Evolutionary conservation across 2,797 vertebrate genomes (phyloP).

Genomic region (Columba guinea): DNA sequence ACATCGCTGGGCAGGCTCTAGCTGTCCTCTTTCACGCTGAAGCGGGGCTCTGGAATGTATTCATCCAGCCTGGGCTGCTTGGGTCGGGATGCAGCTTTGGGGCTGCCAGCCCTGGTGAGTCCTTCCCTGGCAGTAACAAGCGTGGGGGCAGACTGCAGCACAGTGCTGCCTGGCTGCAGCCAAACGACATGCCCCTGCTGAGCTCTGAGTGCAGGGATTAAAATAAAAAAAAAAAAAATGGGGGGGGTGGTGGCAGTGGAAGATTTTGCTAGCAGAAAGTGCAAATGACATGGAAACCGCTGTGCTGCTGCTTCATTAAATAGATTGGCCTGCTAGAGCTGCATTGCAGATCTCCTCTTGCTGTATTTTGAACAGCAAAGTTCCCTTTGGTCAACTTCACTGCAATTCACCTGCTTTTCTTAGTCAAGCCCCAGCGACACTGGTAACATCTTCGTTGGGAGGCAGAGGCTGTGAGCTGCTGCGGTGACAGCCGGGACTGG

Average conservation of each 20-base stretch:
- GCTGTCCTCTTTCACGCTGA: not conserved
- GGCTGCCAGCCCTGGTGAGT: accelerated
- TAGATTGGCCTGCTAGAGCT: not conserved
- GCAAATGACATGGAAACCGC: not conserved
- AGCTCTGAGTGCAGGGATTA: not conserved
- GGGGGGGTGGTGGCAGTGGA: no score
- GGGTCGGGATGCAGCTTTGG: accelerated
- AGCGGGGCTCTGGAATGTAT: not conserved
- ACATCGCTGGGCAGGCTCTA: accelerated
- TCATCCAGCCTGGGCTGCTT: not conserved
- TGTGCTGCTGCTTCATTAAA: not conserved
- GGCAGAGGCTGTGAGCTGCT: not conserved
- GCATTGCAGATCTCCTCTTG: not conserved
- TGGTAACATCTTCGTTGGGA: not conserved
- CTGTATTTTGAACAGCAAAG: not conserved
- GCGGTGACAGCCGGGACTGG: not conserved
- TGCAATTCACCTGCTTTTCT: not conserved
- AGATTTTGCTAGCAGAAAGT: not conserved
- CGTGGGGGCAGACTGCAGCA: not conserved
- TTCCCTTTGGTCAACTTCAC: not conserved
- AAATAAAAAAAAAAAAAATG: not conserved
- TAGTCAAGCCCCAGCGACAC: accelerated
- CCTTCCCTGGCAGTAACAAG: not conserved
- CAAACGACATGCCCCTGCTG: not conserved
- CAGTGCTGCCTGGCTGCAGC: accelerated